A percentile compares a stretch with the other conserved stretches of the same genome.
Conservation (phyloP, 2,797 vertebrate genomes). For the Echiichthys vipera region DNA sequence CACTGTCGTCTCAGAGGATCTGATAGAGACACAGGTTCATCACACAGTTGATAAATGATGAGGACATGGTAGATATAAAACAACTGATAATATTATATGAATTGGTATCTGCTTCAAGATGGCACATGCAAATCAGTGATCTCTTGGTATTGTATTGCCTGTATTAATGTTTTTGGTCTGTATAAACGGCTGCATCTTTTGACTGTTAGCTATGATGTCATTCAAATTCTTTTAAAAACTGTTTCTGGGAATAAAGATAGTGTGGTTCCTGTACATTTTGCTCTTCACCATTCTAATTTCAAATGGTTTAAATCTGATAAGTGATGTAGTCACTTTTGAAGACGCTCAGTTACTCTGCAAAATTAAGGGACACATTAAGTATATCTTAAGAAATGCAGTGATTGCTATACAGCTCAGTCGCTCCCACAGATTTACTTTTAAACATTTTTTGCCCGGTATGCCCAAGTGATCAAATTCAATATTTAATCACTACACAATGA, state of each 20-base stretch:
- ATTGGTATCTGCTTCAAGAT: not conserved
- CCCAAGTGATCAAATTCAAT: too few species aligned
- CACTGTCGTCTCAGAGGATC: not conserved
- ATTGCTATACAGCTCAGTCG: too few species aligned
- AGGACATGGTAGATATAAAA: slow-evolving; percentile 3
- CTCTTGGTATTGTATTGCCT: not conserved
- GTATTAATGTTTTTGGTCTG: not conserved
- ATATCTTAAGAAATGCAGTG: not conserved
- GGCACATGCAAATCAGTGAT: slow-evolving; percentile 1
- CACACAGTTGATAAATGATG: slow-evolving; percentile 15
- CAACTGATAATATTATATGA: not conserved
- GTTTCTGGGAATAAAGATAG: not conserved
- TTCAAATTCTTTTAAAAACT: not conserved
- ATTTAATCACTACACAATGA: too few species aligned
- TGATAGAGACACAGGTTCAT: slow-evolving; percentile 21
- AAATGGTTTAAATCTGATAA: slow-evolving; percentile 5
- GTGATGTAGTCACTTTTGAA: slow-evolving; percentile 6
- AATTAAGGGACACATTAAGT: not conserved
- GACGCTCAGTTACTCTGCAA: slow-evolving; percentile 3
- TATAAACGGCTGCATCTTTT: not conserved
- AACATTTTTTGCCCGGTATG: too few species aligned
- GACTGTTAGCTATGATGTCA: not conserved
- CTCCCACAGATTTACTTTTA: too few species aligned
- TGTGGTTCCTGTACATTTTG: not conserved
- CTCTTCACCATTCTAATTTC: not conserved